phyloP scores from a whole-genome alignment of 2,888 invertebrate genomes.

The Sericinus montela region DNA sequence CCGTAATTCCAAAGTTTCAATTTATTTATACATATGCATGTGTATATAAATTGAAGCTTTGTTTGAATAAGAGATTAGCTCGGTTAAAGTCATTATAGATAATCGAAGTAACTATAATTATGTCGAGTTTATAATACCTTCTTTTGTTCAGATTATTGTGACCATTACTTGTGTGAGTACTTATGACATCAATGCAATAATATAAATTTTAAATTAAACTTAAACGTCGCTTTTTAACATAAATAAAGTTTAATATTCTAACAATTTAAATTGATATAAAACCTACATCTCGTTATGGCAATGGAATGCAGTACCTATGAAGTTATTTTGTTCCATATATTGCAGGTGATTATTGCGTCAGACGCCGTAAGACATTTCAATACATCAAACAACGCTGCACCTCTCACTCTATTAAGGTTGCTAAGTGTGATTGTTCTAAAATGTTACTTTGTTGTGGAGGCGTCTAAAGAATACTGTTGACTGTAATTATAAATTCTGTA shows the following conservation, averaged over 20 bases:
- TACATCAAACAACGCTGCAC: slow-evolving; percentile 26
- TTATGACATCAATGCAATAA: too few relatives aligned
- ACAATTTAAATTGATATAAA: slow-evolving; percentile 28
- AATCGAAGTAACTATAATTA: too few relatives aligned
- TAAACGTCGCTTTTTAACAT: background rate
- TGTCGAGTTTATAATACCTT: too few relatives aligned
- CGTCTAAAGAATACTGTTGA: background rate
- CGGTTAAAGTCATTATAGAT: too few relatives aligned
- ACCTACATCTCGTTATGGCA: slow-evolving; percentile 43
- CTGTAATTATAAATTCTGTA: too few relatives aligned
- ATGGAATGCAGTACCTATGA: slow-evolving; percentile 51
- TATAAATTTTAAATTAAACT: background rate
- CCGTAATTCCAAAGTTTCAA: too few relatives aligned
- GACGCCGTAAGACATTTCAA: slow-evolving; percentile 39
- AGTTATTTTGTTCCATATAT: slow-evolving; percentile 51
- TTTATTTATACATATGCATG: too few relatives aligned
- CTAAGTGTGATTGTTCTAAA: slow-evolving; percentile 8
- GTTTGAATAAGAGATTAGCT: too few relatives aligned
- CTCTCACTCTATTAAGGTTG: slow-evolving; percentile 55
- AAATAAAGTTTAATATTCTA: background rate
- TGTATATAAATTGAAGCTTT: too few relatives aligned
- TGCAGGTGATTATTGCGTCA: slow-evolving; percentile 58
- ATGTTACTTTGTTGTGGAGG: background rate
- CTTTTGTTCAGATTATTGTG: too few relatives aligned
- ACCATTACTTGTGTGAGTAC: too few relatives aligned